Evolutionary conservation across 2,797 vertebrate genomes (phyloP), one percentile per base, ranked within the genome.

Genomic region (Cossypha polioptera): DNA sequence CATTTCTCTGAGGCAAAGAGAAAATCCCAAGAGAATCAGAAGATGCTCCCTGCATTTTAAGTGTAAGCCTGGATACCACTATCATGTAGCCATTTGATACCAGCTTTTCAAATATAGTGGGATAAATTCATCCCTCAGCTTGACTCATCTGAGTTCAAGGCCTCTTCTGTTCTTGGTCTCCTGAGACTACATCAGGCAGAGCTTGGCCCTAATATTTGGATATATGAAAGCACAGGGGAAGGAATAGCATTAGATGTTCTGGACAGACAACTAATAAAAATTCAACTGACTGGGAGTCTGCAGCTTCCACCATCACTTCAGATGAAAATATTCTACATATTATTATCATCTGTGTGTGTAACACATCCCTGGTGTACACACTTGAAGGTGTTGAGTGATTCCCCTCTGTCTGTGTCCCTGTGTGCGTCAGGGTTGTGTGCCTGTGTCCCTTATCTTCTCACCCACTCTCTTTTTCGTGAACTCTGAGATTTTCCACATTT

Each of bases 381-480:
- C 88, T 72, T 51, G 80, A 68, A 96, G 87, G 88, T 92, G 96
- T 4, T 96, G 94, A 96, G 86, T 83, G 77, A 83, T 91, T 85
- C 58, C 87, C 68, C 78, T 66, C 66, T 31, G 51, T 48, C 78
- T 83, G 43, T 71, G 78, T 73, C 47, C 71, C 84, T 74, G 38
- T 88, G 84, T 92, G 73, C 54, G 2, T 72, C 93, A 90, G 88
- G 88, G 59, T 9, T 68, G 55, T 74, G 63, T 57, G 53, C 67
- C 57, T 31, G 48, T 83, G 74, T 50, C 45, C 85, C 88, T 96
- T 97, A 97, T 97, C 96, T 97, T 93, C 90, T 95, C 96, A 84
- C 72, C 58, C 89, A 77, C 91, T 93, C 95, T 88, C 81, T 86
- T 96, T 94, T 89, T 86, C 11, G 25, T 55, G 86, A 96, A 85